Base-by-base conservation (phyloP, 2,113 vertebrate species). In the Phaethornis superciliosus region DNA sequence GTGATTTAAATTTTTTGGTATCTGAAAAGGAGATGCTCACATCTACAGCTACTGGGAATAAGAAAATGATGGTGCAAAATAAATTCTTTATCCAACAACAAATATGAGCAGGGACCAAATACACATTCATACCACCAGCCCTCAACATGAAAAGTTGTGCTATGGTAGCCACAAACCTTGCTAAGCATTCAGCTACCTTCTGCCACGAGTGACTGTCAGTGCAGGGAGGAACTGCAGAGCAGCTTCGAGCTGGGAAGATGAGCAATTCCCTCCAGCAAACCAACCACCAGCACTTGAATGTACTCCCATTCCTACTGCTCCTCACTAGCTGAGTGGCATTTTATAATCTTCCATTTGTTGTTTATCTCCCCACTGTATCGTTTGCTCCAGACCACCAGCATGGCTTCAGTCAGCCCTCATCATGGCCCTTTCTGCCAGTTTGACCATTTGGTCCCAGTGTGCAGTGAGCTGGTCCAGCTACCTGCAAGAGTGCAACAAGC, bases 1-100 rank as follows among this genome's bases (percentile, higher is more conserved):
- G 28, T 5, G 5, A 63, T 85, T 84, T 92, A 42, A 76, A 58
- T 40, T 58, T 79, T n/a, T 37, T 83, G 28, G 10, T 69, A 85
- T 75, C 37, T 75, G 68, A 94, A 75, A 26, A 94, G 33, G 49
- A 82, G 59, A 62, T 69, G n/a, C 35, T 77, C 52, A 24, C 4
- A 67, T 42, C 69, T 5, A 40, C 35, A 82, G 27, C 88, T 92
- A 85, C 0, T 6, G 1, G 26, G 22, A 51, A 59, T 63, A 88
- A 69, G 78, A 85, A 89, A 94, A 74, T 37, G 93, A 81, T 24
- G 8, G 68, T 82, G 62, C 35, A 74, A 77, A 88, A 81, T n/a
- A 63, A 89, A 89, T 67, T 71, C 68, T 56, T 40, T 30, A 44
- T 11, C 49, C 52, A 58, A 7, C 32, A 35, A 81, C 54, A 75